These are phyloP conservation scores for Cosmia pyralina DNA, from an alignment of 2,888 invertebrate species.

Conservation along the genomic window DNA sequence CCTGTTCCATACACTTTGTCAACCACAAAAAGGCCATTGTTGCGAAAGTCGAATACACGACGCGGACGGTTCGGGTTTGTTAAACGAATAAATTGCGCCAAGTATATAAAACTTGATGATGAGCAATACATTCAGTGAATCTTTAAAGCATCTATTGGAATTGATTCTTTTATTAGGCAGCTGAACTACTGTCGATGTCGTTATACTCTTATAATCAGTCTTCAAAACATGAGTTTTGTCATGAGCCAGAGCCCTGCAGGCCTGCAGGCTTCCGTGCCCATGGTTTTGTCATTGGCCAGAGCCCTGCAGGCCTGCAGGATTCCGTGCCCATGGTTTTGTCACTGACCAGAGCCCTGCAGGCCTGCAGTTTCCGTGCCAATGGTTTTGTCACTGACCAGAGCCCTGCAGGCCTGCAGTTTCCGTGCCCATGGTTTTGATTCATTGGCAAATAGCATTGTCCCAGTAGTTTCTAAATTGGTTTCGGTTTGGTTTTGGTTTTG, in stretches of 20 bases:
- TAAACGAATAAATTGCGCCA: slow-evolving; percentile 18
- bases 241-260: background rate
- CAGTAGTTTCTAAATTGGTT: background rate
- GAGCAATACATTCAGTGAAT: slow-evolving; percentile 11
- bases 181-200: background rate
- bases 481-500: too few species aligned
- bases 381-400: too few species aligned
- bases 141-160: background rate
- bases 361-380: too few species aligned
- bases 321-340: too few species aligned
- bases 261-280: too few species aligned
- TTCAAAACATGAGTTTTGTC: background rate
- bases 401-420: background rate
- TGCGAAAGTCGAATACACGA: background rate
- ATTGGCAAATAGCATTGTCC: background rate
- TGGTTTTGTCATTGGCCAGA: too few species aligned
- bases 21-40: background rate
- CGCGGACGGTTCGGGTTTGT: background rate
- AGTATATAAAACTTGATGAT: background rate
- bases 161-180: background rate
- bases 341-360: background rate
- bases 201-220: background rate
- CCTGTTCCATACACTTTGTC: background rate
- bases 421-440: background rate
- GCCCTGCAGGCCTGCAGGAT: background rate